Base-by-base conservation (phyloP, 2,113 vertebrate species). In the Columba livia region DNA sequence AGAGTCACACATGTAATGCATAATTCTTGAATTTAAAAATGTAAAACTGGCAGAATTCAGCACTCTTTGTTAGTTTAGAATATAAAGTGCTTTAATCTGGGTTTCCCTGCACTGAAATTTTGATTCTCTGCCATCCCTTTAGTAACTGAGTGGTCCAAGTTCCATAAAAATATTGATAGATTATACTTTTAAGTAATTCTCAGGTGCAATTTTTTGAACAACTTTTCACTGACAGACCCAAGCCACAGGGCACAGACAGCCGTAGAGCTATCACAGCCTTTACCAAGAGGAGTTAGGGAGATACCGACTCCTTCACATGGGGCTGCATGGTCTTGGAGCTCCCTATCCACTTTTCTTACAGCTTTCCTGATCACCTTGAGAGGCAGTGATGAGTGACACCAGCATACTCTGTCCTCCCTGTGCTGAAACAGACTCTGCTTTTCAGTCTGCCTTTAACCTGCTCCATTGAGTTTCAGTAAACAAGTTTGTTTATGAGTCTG, bases 401-500 rank as follows among this genome's bases (percentile, higher is more conserved):
- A 91, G 25, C 67, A 57, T 34, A 72, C 12, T 85, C 50, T 53
- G 25, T 28, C 79, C 47, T 51, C 56, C 54, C 28, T 87, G 38
- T 72, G 71, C 47, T 54, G 67, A 88, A 91, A 84, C 34, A 79
- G 66, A 24, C 31, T 67, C 28, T 85, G 66, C 66, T 96, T 94
- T 91, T 88, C 93, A 79, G 60, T 28, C 69, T 86, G 65, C 84
- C 42, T 95, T 95, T 88, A 95, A 38, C 62, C 96, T 92, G 94
- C 67, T 97, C 88, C 78, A 70, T 57, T 94, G 94, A 88, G 82
- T 94, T 96, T 88, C 83, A 83, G 94, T 96, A 97, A 97, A 97
- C 88, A 97, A 91, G 73, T 72, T 78, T 87, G 65, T 92, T 96
- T 94, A 94, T 86, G 79, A 87, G 31, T 42, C 67, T 87, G 58